Evolutionary conservation across 2,888 invertebrate species (phyloP), one percentile per base, ranked within the genome.

Genomic region (Macaria liturata): DNA sequence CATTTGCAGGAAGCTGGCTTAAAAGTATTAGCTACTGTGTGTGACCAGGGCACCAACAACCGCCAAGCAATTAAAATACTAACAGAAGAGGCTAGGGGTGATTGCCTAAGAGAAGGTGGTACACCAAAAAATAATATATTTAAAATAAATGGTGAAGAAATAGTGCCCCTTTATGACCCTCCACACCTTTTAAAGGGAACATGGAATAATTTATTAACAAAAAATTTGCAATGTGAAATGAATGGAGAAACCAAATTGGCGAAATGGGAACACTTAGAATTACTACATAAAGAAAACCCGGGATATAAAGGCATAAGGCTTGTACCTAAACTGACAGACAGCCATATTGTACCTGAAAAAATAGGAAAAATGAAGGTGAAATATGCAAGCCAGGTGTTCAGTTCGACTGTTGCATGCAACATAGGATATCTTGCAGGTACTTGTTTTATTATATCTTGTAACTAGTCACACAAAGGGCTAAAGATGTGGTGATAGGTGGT

Each of bases 11-110:
- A 62, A 7, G 59, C 65, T 50, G 71, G 70, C 0, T 49, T n/a
- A 5, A 68, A 58, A 32, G 67, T 74, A 3, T 61, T 72, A 4
- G 70, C 67, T 30, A 65, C 68, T 4, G 61, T 71, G 2, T 71
- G 70, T 55, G 66, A 72, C 43, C 70, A 76, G 56, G 70, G 71
- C 8, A 54, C 71, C 5, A 67, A 65, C 37, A 75, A 72, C 53
- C 34, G 49, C 0, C 45, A 64, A 4, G 61, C 63, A 8, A 51
- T 71, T 1, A 72, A 70, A 55, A 46, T 54, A 8, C 39, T 74
- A 0, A 1, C 70, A 0, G 20, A 73, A 46, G 69, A 74, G 46
- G 62, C 68, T 37, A n/a, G 61, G 31, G 57, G 49, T 4, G 46
- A 32, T n/a, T 51, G 37, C 5, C 56, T 70, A 47, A 57, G 56